Base-by-base conservation (phyloP, 2,888 invertebrate species). In the Anoplius nigerrimus region DNA sequence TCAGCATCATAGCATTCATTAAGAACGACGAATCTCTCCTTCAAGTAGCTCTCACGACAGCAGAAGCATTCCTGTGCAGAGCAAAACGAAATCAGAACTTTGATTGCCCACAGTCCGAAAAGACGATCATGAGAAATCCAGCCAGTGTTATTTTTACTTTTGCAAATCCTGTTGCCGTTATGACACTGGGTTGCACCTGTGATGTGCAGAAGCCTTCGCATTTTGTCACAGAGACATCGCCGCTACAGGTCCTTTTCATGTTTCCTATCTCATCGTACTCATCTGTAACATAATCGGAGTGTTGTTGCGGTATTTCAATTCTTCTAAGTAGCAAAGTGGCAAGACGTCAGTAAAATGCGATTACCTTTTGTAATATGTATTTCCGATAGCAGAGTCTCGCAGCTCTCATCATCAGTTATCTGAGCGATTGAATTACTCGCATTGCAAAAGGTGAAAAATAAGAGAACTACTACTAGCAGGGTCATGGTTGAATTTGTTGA, bases 131-230 rank as follows among this genome's bases (percentile, higher is more conserved):
- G n/a, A 48, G n/a, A 1, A 4, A 13, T 34, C n/a, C 11, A 34
- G 34, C 1, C 34, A 2, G 11, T 34, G 8, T 51, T n/a, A 13
- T 46, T 56, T 27, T 67, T 89, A 95, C 95, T 92, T 97, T 97
- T 72, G 95, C 90, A 90, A 97, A 97, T 80, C 97, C 97, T 51
- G 96, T 96, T 3, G 95, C 93, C 16, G 96, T 94, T 67, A 95
- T 93, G 43, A 97, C 96, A 58, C 96, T 97, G 1, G 97, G 97
- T 84, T 97, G 95, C 56, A 97, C 96, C 90, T 96, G 96, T 75
- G 97, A 98, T 77, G 92, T 94, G 87, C 98, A 98, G 75, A 95
- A 93, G 22, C 98, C 98, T 89, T 98, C 98, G 86, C 98, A 98
- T 90, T 97, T 98, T 86, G 95, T 97, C 0, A 98, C 96, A 15